Conservation (phyloP, 2,888 invertebrate species). For the Opisthograptis luteolata region DNA sequence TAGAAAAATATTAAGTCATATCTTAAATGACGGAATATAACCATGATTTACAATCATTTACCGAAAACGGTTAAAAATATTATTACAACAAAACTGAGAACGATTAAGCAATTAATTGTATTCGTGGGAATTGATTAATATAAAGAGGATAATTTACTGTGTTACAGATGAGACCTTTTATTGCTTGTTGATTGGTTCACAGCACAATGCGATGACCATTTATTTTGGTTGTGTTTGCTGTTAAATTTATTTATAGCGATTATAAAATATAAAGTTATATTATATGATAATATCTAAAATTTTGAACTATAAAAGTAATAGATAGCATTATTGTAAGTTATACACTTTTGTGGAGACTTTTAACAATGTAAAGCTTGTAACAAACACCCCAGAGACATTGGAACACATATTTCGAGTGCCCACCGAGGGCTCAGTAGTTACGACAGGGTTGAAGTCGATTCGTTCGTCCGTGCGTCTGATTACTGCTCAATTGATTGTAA, state of each 20-base stretch:
- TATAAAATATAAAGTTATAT: slow-evolving; percentile 61
- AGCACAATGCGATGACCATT: neutral
- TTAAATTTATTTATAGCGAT: slow-evolving; percentile 55
- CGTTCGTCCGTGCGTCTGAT: slow-evolving; percentile 78
- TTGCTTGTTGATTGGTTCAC: slow-evolving; percentile 6
- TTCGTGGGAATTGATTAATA: slow-evolving; percentile 73
- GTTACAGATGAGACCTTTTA: slow-evolving; percentile 38
- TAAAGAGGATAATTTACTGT: slow-evolving; percentile 45
- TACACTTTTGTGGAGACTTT: slow-evolving; percentile 79
- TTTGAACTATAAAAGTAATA: slow-evolving; percentile 43
- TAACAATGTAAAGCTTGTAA: slow-evolving; percentile 75
- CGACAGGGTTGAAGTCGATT: slow-evolving; percentile 76
- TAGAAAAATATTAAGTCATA: slow-evolving; percentile 65
- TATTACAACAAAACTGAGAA: slow-evolving; percentile 42
- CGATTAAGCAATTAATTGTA: slow-evolving; percentile 53
- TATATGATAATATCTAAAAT: slow-evolving; percentile 57
- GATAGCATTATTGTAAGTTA: slow-evolving; percentile 72
- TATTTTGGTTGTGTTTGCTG: slow-evolving; percentile 33
- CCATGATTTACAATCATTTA: slow-evolving; percentile 51
- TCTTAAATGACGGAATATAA: slow-evolving; percentile 67
- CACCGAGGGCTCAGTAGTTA: slow-evolving; percentile 74
- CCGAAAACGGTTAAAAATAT: slow-evolving; percentile 46
- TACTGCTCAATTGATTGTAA: slow-evolving; percentile 79
- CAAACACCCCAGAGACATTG: slow-evolving; percentile 72
- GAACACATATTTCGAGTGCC: slow-evolving; percentile 58